A percentile compares a stretch with the other conserved stretches of the same genome.
These are phyloP conservation scores for Epinephelus malabaricus DNA, from an alignment of 2,797 vertebrate genomes.

Conservation along the genomic window DNA sequence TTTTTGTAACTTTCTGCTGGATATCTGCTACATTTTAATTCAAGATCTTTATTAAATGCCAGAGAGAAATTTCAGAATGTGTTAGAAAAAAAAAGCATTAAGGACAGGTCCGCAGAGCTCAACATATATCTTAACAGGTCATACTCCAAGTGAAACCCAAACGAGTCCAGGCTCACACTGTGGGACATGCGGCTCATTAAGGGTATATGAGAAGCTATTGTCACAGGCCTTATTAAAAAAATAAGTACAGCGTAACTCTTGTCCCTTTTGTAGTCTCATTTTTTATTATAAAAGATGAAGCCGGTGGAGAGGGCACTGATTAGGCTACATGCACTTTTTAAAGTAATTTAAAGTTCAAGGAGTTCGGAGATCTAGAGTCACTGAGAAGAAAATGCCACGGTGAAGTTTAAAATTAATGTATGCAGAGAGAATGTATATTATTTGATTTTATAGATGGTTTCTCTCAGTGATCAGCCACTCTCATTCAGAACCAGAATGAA, in stretches of 20 bases:
- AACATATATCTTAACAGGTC: not conserved
- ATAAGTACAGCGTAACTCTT: not conserved
- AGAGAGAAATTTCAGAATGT: not conserved
- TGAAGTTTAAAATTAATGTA: not conserved
- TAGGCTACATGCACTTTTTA: not conserved
- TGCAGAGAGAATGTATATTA: not conserved
- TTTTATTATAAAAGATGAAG: slow-evolving; percentile 19
- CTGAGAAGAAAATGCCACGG: not conserved
- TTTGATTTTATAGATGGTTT: not conserved
- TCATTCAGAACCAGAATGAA: not conserved
- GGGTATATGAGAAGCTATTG: not conserved
- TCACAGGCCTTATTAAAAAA: slow-evolving; percentile 23
- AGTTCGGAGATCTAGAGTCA: not conserved
- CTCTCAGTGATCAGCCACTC: not conserved
- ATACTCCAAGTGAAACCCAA: not conserved
- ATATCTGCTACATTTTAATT: not conserved
- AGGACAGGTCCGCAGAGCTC: not conserved
- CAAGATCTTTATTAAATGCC: no score
- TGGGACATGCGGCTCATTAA: slow-evolving; percentile 26
- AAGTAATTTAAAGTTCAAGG: slow-evolving; percentile 25
- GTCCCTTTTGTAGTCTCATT: not conserved
- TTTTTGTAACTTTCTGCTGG: not conserved
- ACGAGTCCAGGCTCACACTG: not conserved
- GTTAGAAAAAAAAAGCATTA: not conserved
- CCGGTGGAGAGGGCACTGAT: not conserved